A percentile compares a stretch with the other conserved stretches of the same genome.
phyloP scores from a whole-genome alignment of 1,140 invertebrate genomes.

The Marisa cornuarietis region DNA sequence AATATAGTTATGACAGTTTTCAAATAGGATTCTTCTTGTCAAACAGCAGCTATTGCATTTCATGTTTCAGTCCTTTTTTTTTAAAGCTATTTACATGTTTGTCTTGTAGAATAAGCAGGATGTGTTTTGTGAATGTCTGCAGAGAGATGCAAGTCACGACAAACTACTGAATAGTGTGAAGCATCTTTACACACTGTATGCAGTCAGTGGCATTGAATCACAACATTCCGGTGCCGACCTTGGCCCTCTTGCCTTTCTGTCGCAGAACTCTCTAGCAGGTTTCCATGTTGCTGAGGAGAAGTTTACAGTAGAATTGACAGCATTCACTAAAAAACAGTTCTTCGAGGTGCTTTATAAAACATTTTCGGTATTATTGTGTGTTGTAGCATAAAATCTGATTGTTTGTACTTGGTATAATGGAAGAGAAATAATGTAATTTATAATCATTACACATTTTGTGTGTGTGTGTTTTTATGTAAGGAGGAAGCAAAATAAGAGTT shows the following conservation, averaged over 20 bases:
- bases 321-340: slow-evolving; percentile 59
- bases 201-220: not conserved
- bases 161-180: slow-evolving; percentile 42
- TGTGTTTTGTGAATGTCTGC: slow-evolving; percentile 13
- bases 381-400: not conserved
- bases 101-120: not conserved
- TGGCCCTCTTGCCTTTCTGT: slow-evolving; percentile 42
- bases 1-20: not conserved
- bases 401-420: not conserved
- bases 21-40: not conserved
- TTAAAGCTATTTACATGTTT: not conserved
- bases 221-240: not conserved
- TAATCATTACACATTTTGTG: not conserved
- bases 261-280: slow-evolving; percentile 45
- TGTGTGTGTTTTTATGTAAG: not conserved
- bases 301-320: slow-evolving; percentile 48
- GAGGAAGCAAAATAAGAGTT: not conserved
- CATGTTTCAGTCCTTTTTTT: not conserved
- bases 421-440: too few relatives aligned
- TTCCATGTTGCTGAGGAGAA: slow-evolving; percentile 49
- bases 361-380: not conserved
- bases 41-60: not conserved
- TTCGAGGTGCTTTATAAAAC: slow-evolving; percentile 49
- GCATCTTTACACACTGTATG: slow-evolving; percentile 42
- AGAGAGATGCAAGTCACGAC: slow-evolving; percentile 51